These are phyloP conservation scores for Plectrocnemia conspersa DNA, from an alignment of 1,140 invertebrate genomes.

Conservation along the genomic window DNA sequence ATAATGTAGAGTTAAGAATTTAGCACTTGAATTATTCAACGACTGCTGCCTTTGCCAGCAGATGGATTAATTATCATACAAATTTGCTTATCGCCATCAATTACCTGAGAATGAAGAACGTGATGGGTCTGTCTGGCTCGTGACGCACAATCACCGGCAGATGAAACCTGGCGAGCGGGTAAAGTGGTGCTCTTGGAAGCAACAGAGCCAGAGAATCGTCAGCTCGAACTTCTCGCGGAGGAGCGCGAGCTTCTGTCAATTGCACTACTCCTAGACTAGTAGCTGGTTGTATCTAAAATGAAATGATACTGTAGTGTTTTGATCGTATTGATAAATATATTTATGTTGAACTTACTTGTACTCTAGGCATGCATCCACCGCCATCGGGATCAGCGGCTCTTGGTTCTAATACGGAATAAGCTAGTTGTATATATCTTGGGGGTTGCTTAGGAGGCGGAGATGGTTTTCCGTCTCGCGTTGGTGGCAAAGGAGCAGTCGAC, in stretches of 20 bases:
- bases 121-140: slow-evolving; percentile 57
- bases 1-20: slow-evolving; percentile 8
- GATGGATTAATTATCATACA: neutral
- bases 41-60: neutral
- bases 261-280: slow-evolving; percentile 67
- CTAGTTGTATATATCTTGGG: slow-evolving; percentile 68
- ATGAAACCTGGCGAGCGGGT: slow-evolving; percentile 82
- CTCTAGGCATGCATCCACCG: slow-evolving; percentile 67
- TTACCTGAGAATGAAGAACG: slow-evolving; percentile 79
- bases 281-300: slow-evolving; percentile 67
- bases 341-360: slow-evolving; percentile 47
- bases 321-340: no score
- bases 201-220: slow-evolving; percentile 77
- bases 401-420: slow-evolving; percentile 79
- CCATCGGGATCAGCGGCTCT: slow-evolving; percentile 60
- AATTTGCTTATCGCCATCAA: slow-evolving; percentile 32
- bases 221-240: slow-evolving; percentile 74
- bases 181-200: slow-evolving; percentile 80
- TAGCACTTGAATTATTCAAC: slow-evolving; percentile 24
- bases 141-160: slow-evolving; percentile 79
- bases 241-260: slow-evolving; percentile 67
- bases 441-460: slow-evolving; percentile 58
- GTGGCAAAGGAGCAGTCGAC: slow-evolving; percentile 64
- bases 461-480: slow-evolving; percentile 54
- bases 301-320: no score